Base-by-base conservation (phyloP, 2,113 vertebrate species). In the Festucalex cinctus region DNA sequence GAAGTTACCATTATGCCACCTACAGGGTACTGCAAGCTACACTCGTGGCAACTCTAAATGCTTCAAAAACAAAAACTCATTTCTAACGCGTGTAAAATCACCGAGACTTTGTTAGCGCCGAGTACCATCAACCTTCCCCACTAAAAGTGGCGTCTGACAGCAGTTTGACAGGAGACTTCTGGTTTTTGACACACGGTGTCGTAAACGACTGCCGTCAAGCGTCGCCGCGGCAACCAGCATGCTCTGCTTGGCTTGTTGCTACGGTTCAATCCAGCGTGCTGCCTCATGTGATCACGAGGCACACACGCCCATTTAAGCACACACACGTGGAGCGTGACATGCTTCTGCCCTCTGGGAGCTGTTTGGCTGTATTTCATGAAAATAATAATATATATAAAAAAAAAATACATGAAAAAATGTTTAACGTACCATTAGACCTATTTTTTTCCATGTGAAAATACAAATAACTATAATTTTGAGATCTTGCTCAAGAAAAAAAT, bases 321-420 rank as follows among this genome's bases (percentile, higher is more conserved):
- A 41, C 48, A 83, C 91, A 92, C 90, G 90, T 92, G 91, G 89
- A 91, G 89, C 89, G 88, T 91, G 86, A 89, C 90, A 86, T 87
- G 87, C 48, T n/a, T 51, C 48, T 22, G 24, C 22, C 51, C 22
- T 14, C 22, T 24, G 51, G n/a, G 4, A 26, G 5, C 3, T 32
- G 6, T 57, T 32, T 57, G 26, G 17, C 13, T 26, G 6, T 28
- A 12, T 32, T 57, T 46, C 32, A 4, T 32, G 51, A 17, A 32
- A 17, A 8, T 57, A 13, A 32, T 16, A 17, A 16, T 6, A 16
- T 13, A 32, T 10, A 3, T 13, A 17, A 28, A 20, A 22, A 51
- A 6, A 51, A 0, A 51, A 19, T 32, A 26, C 14, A 28, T 32
- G 28, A 32, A 32, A 2, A 32, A 32, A 32, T 32, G 28, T 32